Conservation (phyloP, 2,888 invertebrate genomes). For the Cerastis rubricosa region DNA sequence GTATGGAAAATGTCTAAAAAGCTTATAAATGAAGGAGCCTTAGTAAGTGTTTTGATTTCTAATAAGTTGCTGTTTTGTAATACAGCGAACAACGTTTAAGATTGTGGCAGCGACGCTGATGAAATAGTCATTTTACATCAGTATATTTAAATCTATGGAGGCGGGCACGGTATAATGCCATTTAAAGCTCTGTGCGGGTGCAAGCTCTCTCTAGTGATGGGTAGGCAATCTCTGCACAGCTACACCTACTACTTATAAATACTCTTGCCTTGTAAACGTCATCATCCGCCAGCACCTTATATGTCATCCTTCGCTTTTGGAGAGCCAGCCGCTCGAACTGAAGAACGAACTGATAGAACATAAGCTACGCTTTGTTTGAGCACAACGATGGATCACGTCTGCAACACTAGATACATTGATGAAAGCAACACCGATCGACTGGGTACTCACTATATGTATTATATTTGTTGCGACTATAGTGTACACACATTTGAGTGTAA, state of each 20-base stretch:
- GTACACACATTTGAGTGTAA: not conserved
- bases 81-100: not conserved
- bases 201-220: constrained; percentile 47
- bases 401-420: constrained; percentile 48
- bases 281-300: constrained; percentile 79
- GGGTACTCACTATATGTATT: not conserved
- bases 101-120: not conserved
- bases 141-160: constrained; percentile 3
- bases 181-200: constrained; percentile 65
- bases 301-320: constrained; percentile 83
- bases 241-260: constrained; percentile 62
- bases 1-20: constrained; percentile 10
- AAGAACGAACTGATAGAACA: constrained; percentile 82
- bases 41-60: not conserved
- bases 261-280: constrained; percentile 81
- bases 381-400: constrained; percentile 36
- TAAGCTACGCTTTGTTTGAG: constrained; percentile 48
- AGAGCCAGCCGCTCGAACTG: constrained; percentile 82
- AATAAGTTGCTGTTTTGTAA: constrained; percentile 6
- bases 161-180: constrained; percentile 48
- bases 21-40: constrained; percentile 15
- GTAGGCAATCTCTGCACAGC: constrained; percentile 43
- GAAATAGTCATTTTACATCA: constrained; percentile 2
- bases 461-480: not conserved
- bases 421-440: not conserved